phyloP scores from a whole-genome alignment of 2,888 invertebrate genomes.

The Chymomyza amoena region DNA sequence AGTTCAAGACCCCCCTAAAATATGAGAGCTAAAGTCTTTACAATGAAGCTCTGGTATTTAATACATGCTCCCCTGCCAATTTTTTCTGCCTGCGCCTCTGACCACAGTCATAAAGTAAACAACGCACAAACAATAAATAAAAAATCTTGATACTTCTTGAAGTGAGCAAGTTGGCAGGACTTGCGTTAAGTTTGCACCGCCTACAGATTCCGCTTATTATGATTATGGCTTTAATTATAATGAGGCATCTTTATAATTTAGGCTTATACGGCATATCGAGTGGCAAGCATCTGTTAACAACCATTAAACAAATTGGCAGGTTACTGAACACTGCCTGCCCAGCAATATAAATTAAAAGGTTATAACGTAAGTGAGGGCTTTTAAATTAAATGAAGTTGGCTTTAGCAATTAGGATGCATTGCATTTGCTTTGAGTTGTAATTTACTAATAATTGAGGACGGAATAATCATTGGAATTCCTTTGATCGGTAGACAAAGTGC shows the following conservation, averaged over 20 bases:
- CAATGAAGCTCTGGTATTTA: too few relatives aligned
- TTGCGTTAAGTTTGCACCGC: constrained; percentile 1
- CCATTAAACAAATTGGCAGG: constrained; percentile 17
- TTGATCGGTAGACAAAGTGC: neutral
- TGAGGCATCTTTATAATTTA: neutral
- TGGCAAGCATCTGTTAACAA: constrained; percentile 15
- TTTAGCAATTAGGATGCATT: constrained; percentile 3
- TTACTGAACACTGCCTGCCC: neutral
- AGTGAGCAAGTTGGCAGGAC: neutral
- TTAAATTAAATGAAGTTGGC: constrained; percentile 29
- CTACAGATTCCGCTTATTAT: constrained; percentile 26
- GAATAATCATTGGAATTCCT: neutral
- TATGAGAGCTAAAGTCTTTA: too few relatives aligned
- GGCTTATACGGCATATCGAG: neutral
- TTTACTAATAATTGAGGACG: constrained; percentile 2
- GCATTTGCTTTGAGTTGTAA: constrained; percentile 18
- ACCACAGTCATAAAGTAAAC: neutral
- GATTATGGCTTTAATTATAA: constrained; percentile 17
- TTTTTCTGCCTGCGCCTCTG: too few relatives aligned
- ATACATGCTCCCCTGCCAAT: too few relatives aligned
- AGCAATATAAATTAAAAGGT: constrained; percentile 27
- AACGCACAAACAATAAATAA: neutral
- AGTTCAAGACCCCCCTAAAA: too few relatives aligned
- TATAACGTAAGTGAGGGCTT: neutral
- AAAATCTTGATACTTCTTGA: neutral